Evolutionary conservation across 2,888 invertebrate genomes (phyloP).

Genomic region (Podabrus alpinus): DNA sequence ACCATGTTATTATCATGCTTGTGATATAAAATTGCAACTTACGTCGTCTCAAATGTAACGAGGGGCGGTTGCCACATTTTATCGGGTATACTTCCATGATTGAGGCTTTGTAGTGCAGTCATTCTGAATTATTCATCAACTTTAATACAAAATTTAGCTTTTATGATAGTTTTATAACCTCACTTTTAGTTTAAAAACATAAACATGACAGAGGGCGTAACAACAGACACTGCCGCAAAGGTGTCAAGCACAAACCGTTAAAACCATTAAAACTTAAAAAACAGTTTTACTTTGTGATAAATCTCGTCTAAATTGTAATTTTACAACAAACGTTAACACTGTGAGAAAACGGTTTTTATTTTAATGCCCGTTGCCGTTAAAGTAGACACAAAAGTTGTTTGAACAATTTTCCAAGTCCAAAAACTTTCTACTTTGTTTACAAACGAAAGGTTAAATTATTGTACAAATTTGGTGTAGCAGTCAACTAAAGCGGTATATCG

Average conservation of each 20-base stretch:
- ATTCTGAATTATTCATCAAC: slow-evolving; percentile 17
- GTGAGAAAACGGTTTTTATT: background rate
- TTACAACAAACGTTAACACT: background rate
- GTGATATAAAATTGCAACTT: slow-evolving; percentile 51
- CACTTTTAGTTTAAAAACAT: background rate
- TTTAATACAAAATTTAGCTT: background rate
- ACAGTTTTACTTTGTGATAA: background rate
- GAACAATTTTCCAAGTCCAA: background rate
- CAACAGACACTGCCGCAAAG: background rate
- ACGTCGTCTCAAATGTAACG: slow-evolving; percentile 84
- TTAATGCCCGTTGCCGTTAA: background rate
- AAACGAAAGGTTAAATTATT: background rate
- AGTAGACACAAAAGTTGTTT: background rate
- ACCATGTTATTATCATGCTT: background rate
- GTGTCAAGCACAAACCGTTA: background rate
- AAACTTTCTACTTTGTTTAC: background rate
- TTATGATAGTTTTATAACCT: background rate
- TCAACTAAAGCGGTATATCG: background rate
- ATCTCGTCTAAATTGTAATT: background rate
- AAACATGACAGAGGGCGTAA: background rate
- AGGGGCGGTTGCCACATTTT: slow-evolving; percentile 88
- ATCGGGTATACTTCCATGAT: slow-evolving; percentile 76
- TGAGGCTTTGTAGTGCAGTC: slow-evolving; percentile 60
- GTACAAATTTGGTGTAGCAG: background rate
- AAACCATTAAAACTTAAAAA: background rate